Evolutionary conservation across 1,140 invertebrate genomes (phyloP), one percentile per base, ranked within the genome.

Genomic region (Hycleus phaleratus): DNA sequence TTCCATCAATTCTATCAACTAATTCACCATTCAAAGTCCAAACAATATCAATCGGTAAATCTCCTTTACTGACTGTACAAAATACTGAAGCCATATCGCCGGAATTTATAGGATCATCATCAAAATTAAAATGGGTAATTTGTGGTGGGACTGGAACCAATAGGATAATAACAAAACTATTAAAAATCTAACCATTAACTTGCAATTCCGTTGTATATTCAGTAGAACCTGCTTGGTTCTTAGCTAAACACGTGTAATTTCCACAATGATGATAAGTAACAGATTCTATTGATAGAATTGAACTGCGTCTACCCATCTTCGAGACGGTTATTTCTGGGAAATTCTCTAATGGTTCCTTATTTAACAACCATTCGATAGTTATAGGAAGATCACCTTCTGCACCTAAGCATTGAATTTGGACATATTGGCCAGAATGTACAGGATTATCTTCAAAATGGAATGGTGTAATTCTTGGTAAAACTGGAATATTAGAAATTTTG

Each of bases 381-480:
- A 87, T 75, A 18, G 84, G 85, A 40, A 84, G 73, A 67, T 87
- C 86, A 3, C 87, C 87, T 65, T 86, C 83, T 57, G 82, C 73
- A 40, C 87, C 83, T 26, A 82, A 82, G 74, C 90, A 93, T 4
- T 82, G 81, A 12, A 91, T 75, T 26, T 84, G 84, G 2, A 84
- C 83, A 26, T 84, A 82, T 60, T 88, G 83, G 11, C 86, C 87
- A 61, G 86, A 82, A 64, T 86, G 81, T 8, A 86, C 65, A 3
- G 81, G 78, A 61, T 83, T 81, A 64, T 85, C 82, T 54, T 81
- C 82, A 62, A 85, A 84, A 62, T 80, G 76, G 68, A 87, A 87
- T 85, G 40, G 84, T 82, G 70, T 81, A 77, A 87, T 83, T 71
- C 82, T 78, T 49, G 84, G 84, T 11, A 62, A 46, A 58, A 70